A percentile compares a stretch with the other conserved stretches of the same genome.
phyloP scores from a whole-genome alignment of 2,888 invertebrate genomes.

The Drosophila longiperda region DNA sequence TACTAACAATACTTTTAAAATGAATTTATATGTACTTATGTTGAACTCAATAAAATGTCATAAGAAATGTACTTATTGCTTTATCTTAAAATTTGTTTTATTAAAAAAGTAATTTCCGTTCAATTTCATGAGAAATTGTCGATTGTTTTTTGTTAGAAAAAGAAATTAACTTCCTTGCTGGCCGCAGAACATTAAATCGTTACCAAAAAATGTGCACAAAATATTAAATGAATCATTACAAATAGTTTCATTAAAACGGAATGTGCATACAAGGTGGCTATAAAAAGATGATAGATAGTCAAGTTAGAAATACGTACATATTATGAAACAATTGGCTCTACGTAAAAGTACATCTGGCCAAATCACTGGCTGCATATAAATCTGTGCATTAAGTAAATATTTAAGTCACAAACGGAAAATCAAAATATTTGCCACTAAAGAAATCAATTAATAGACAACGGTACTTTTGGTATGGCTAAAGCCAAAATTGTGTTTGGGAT shows the following conservation, averaged over 20 bases:
- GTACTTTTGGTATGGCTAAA: slow-evolving; percentile 35
- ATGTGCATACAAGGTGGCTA: slow-evolving; percentile 41
- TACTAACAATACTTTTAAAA: not conserved
- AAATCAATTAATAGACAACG: slow-evolving; percentile 28
- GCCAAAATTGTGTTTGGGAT: slow-evolving; percentile 1
- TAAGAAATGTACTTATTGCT: not conserved
- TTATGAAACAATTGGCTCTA: slow-evolving; percentile 64
- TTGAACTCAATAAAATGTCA: not conserved
- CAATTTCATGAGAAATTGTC: slow-evolving; percentile 10
- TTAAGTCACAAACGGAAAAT: slow-evolving; percentile 55
- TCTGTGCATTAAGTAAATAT: slow-evolving; percentile 38
- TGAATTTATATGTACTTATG: not conserved
- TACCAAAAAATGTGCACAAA: slow-evolving; percentile 54
- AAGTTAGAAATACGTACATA: slow-evolving; percentile 39
- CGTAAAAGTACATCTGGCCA: slow-evolving; percentile 46
- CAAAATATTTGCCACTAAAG: slow-evolving; percentile 49
- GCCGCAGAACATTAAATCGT: slow-evolving; percentile 8
- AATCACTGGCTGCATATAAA: slow-evolving; percentile 63
- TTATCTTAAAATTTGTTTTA: not conserved
- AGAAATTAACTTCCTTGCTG: slow-evolving; percentile 29
- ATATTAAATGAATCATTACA: slow-evolving; percentile 67
- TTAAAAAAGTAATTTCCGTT: slow-evolving; percentile 19
- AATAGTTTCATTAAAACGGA: slow-evolving; percentile 51
- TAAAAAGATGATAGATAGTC: slow-evolving; percentile 41
- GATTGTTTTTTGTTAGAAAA: slow-evolving; percentile 1